Base-by-base conservation (phyloP, 1,140 invertebrate genomes). In the Dreissena rostriformis region DNA sequence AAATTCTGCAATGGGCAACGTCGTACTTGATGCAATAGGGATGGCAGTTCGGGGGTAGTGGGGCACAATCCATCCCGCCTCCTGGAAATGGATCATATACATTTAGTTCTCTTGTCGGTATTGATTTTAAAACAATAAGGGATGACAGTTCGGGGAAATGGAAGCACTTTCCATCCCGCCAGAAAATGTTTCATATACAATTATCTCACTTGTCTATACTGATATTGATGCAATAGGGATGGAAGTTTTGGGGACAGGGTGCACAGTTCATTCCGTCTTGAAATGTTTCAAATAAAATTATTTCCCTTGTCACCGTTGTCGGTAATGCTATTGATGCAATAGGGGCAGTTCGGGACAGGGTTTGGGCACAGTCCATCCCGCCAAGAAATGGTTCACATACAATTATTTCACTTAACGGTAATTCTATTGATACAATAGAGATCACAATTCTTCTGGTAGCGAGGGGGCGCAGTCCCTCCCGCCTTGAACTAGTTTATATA, bases 11-110 rank as follows among this genome's bases (percentile, higher is more conserved):
- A 52, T 81, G 78, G 8, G 78, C 78, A 15, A 81, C 78, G n/a
- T 81, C 78, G 51, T 81, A 81, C 29, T 81, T 81, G 52, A 81
- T 81, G n/a, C 78, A 81, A 19, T 65, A 81, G 28, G 78, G 68
- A 19, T 81, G 78, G 51, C 78, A 81, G 28, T 81, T 81, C 17
- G 78, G 78, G 10, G 78, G 67, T 24, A 81, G 29, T 14, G 78
- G 26, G 19, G 12, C 17, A 28, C 78, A 81, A 4, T 73, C 24
- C 11, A 63, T 29, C 14, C 76, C 76, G 67, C 22, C 19, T n/a
- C n/a, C n/a, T 51, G 39, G 14, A 74, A 22, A 53, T n/a, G 22
- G 52, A 7, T n/a, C 28, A n/a, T 26, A 22, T 51, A 51, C n/a
- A 24, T 4, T 72, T 72, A 24, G 1, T 6, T 70, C 28, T 7